Evolutionary conservation across 37 sponge, comb jelly and placozoan genomes (phyloP).

Genomic region (Geodia barretti): DNA sequence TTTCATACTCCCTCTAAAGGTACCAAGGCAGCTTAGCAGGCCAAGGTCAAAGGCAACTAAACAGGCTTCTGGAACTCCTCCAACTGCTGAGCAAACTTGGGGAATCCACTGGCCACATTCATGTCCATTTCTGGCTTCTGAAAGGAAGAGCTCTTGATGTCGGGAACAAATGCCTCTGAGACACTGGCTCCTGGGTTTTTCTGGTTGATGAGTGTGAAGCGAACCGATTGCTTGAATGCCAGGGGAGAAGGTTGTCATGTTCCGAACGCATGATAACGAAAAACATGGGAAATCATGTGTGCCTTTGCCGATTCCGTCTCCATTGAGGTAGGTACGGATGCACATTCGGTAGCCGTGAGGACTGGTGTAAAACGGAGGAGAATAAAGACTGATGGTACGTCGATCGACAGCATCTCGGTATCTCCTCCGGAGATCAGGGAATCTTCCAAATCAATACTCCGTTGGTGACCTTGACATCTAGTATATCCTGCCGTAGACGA

Average conservation of each 20-base stretch:
- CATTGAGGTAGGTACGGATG: constrained; percentile 63
- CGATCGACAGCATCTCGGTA: constrained; percentile 59
- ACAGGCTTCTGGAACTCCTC: too few relatives aligned
- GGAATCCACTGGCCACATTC: constrained; percentile 68
- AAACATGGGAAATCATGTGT: constrained; percentile 64
- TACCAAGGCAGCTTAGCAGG: too few relatives aligned
- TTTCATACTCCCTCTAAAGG: too few relatives aligned
- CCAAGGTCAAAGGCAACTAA: too few relatives aligned
- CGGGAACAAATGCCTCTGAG: constrained; percentile 55
- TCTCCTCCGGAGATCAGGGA: constrained; percentile 12
- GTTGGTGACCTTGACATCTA: background rate
- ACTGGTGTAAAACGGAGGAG: constrained; percentile 69
- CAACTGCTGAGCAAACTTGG: constrained; percentile 60
- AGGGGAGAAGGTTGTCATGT: constrained; percentile 61
- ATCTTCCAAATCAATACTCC: background rate
- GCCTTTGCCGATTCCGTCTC: constrained; percentile 71
- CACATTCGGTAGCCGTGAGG: constrained; percentile 80
- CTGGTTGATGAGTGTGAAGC: constrained; percentile 63
- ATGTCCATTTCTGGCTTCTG: constrained; percentile 46
- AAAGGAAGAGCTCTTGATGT: constrained; percentile 37
- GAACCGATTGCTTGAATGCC: constrained; percentile 69
- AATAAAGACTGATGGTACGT: constrained; percentile 45
- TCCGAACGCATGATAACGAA: constrained; percentile 71
- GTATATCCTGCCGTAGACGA: background rate
- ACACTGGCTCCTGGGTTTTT: constrained; percentile 3